phyloP scores from a whole-genome alignment of 2,113 vertebrate genomes.

The Callaeas wilsoni region DNA sequence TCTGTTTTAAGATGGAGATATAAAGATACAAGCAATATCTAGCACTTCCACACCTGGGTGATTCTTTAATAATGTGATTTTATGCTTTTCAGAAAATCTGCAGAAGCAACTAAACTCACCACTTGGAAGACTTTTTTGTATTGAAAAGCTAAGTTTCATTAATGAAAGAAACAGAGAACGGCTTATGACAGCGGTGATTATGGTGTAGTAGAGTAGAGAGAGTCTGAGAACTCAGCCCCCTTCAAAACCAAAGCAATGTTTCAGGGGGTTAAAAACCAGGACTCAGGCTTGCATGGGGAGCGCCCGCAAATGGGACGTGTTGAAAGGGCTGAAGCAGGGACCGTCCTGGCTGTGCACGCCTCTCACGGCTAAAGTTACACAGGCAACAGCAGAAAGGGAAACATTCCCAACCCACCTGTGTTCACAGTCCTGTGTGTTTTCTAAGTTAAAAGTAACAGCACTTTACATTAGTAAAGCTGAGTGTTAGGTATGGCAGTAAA shows the following conservation, averaged over 20 bases:
- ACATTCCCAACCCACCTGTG: not conserved
- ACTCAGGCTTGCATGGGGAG: not conserved
- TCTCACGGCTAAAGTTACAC: not conserved
- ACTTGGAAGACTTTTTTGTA: not conserved
- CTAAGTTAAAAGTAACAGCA: not conserved
- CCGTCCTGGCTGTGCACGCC: fast-evolving
- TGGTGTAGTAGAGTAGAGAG: fast-evolving
- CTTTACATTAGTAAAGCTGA: not conserved
- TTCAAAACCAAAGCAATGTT: not conserved
- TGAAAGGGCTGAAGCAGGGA: not conserved
- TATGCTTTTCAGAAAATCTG: not conserved
- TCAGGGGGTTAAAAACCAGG: not conserved
- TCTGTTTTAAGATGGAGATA: not conserved
- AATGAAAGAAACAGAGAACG: not conserved
- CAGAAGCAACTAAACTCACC: not conserved
- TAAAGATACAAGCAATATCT: not conserved
- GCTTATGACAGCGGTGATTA: not conserved
- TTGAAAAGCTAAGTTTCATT: not conserved
- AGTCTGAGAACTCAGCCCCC: not conserved
- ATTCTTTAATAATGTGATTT: not conserved
- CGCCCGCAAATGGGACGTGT: not conserved
- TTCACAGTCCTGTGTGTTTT: not conserved
- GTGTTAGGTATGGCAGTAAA: not conserved
- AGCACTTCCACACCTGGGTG: not conserved
- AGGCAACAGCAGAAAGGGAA: not conserved